These are phyloP conservation scores for Chloromyia formosa DNA, from an alignment of 2,888 invertebrate species.

Conservation along the genomic window DNA sequence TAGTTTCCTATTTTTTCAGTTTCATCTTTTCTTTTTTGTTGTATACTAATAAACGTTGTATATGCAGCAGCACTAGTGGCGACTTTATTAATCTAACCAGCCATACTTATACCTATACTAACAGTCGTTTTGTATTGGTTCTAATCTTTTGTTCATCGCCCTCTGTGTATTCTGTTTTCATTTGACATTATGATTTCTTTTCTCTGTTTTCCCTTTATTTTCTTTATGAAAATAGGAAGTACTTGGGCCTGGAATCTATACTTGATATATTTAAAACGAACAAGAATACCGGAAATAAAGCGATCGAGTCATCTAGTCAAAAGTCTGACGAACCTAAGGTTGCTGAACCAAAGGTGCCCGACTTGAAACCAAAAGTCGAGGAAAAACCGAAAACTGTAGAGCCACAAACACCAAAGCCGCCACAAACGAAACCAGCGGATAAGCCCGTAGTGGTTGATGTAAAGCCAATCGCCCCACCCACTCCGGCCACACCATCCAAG, in stretches of 20 bases:
- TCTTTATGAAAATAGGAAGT: slow-evolving; percentile 58
- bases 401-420: slow-evolving; percentile 23
- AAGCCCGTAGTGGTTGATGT: not conserved
- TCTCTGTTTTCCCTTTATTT: slow-evolving; percentile 47
- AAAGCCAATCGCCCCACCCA: slow-evolving; percentile 44
- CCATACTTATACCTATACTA: too few species aligned
- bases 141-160: slow-evolving; percentile 43
- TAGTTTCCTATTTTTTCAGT: slow-evolving; percentile 35
- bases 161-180: slow-evolving; percentile 48
- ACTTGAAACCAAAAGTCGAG: slow-evolving; percentile 38
- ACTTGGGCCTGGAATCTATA: slow-evolving; percentile 60
- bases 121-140: slow-evolving; percentile 38
- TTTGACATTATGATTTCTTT: slow-evolving; percentile 50
- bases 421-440: slow-evolving; percentile 32
- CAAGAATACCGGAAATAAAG: slow-evolving; percentile 49
- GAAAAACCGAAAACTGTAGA: slow-evolving; percentile 5
- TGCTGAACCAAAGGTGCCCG: slow-evolving; percentile 43
- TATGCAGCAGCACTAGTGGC: slow-evolving; percentile 22
- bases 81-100: too few species aligned
- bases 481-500: slow-evolving; percentile 44
- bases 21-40: not conserved
- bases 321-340: slow-evolving; percentile 50
- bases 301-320: slow-evolving; percentile 33
- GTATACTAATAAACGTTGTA: slow-evolving; percentile 20
- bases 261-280: slow-evolving; percentile 60